Conservation (phyloP, 2,888 invertebrate genomes). For the Caenorhabditis zanzibari region DNA sequence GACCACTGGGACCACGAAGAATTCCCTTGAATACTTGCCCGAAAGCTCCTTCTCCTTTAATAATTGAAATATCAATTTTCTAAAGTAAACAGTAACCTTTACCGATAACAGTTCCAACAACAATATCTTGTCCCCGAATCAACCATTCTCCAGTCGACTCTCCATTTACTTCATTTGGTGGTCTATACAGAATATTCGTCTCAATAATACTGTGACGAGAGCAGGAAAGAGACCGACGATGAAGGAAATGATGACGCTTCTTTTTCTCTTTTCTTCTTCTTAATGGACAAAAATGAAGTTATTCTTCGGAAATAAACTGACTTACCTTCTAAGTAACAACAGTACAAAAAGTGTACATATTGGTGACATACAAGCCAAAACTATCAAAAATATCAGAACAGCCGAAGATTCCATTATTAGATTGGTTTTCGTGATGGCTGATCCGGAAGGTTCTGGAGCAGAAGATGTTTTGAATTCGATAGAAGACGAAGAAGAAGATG, state of each 20-base stretch:
- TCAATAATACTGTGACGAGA: slow-evolving; percentile 77
- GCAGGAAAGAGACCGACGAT: slow-evolving; percentile 57
- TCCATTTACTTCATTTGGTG: slow-evolving; percentile 57
- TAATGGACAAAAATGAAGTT: too few species aligned
- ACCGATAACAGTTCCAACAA: slow-evolving; percentile 74
- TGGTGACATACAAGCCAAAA: slow-evolving; percentile 52
- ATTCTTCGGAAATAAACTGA: neutral
- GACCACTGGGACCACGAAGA: slow-evolving; percentile 86
- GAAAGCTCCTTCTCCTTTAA: slow-evolving; percentile 89
- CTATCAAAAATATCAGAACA: slow-evolving; percentile 49
- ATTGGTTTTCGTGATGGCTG: slow-evolving; percentile 36
- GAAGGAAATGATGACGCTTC: slow-evolving; percentile 48
- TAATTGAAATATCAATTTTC: neutral
- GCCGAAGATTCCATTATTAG: slow-evolving; percentile 40
- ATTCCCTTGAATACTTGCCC: slow-evolving; percentile 89
- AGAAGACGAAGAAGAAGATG: slow-evolving; percentile 4
- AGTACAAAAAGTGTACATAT: slow-evolving; percentile 56
- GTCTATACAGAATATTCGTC: slow-evolving; percentile 77
- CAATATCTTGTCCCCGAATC: slow-evolving; percentile 74
- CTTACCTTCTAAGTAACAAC: slow-evolving; percentile 52
- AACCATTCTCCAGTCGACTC: slow-evolving; percentile 67
- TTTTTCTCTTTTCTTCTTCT: slow-evolving; percentile 41
- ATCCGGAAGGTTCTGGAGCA: slow-evolving; percentile 20
- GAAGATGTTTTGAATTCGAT: slow-evolving; percentile 3
- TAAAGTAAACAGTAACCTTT: neutral